These are phyloP conservation scores for Thereva unica DNA, from an alignment of 2,888 invertebrate species.

Conservation along the genomic window DNA sequence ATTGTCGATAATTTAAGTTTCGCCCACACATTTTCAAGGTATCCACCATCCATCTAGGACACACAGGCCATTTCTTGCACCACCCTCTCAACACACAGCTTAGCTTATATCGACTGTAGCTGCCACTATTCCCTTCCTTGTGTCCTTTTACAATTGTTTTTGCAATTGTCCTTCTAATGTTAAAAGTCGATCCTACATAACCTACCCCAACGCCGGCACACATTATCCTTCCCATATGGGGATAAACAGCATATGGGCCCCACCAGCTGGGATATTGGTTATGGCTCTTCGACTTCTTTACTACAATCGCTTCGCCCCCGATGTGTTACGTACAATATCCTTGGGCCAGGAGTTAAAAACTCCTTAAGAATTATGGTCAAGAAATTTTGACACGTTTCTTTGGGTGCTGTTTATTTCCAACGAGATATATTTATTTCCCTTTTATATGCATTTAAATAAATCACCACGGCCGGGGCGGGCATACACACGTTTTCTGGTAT, in stretches of 20 bases:
- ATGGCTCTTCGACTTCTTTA: conserved; percentile 26
- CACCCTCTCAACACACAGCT: not conserved
- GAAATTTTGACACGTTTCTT: conserved; percentile 37
- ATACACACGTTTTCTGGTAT: conserved; percentile 19
- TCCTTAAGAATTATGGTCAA: conserved; percentile 30
- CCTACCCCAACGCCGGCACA: conserved; percentile 17
- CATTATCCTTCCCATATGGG: conserved; percentile 24
- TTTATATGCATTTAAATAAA: conserved; percentile 19
- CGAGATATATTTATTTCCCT: conserved; percentile 32
- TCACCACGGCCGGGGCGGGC: conserved; percentile 8
- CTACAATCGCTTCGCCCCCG: conserved; percentile 25
- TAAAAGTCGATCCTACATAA: conserved; percentile 14
- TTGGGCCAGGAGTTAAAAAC: conserved; percentile 26
- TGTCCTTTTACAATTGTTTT: conserved; percentile 7
- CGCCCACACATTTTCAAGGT: conserved; percentile 29
- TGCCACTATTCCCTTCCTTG: not conserved
- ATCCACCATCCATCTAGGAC: conserved; percentile 28
- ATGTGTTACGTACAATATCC: conserved; percentile 31
- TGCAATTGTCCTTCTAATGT: conserved; percentile 34
- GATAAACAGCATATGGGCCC: conserved; percentile 13
- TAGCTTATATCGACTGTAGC: not conserved
- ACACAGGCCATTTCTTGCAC: conserved; percentile 15
- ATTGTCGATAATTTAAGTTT: conserved; percentile 33
- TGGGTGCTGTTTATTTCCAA: conserved; percentile 30
- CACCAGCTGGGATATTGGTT: conserved; percentile 31